Evolutionary conservation across 2,888 invertebrate species (phyloP).

Genomic region (Tetanocera ferruginea): DNA sequence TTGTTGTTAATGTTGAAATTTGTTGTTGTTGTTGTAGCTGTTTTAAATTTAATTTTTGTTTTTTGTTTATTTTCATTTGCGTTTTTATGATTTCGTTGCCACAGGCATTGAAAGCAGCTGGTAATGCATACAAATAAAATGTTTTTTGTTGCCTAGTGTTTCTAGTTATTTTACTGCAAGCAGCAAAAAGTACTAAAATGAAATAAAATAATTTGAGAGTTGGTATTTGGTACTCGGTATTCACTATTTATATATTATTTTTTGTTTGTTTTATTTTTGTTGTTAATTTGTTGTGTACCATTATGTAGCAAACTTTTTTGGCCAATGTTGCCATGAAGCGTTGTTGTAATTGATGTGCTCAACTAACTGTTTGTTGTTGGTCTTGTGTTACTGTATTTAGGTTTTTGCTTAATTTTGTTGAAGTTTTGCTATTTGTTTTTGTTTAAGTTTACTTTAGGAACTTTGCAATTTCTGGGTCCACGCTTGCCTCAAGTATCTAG

Average conservation of each 20-base stretch:
- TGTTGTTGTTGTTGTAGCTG: neutral
- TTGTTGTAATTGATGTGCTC: conserved; percentile 13
- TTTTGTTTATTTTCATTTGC: neutral
- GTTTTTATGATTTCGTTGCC: neutral
- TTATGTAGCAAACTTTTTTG: neutral
- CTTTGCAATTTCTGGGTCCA: neutral
- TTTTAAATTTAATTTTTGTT: neutral
- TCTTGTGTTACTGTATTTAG: neutral
- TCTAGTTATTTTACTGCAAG: neutral
- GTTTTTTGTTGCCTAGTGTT: neutral
- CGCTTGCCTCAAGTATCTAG: neutral
- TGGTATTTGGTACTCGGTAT: neutral
- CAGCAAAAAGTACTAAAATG: neutral
- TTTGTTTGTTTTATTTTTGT: neutral
- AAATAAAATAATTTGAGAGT: neutral
- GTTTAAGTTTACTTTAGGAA: neutral
- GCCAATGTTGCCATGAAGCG: neutral
- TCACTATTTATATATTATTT: neutral
- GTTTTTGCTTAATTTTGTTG: neutral
- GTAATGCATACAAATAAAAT: neutral
- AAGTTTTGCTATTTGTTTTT: neutral
- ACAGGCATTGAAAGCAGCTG: neutral
- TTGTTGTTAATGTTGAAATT: conserved; percentile 15
- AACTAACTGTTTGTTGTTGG: neutral
- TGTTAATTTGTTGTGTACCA: neutral